phyloP scores from a whole-genome alignment of 53 echinoderm and acorn worm species.

The Crossaster papposus region DNA sequence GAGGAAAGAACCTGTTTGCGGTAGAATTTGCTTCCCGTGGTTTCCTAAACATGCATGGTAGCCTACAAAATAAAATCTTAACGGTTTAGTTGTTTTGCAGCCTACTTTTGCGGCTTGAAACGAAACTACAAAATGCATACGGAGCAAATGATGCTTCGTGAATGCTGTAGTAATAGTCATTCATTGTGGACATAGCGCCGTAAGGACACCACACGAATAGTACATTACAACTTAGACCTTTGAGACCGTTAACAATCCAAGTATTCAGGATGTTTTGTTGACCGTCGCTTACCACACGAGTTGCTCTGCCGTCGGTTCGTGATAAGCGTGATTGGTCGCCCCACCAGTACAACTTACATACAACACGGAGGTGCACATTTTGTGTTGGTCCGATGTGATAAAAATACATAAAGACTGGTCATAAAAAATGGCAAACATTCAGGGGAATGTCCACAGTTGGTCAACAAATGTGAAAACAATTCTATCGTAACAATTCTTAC shows the following conservation, averaged over 20 bases:
- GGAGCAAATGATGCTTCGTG: no score
- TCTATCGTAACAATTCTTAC: no score
- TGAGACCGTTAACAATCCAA: conserved; percentile 18
- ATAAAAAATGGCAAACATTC: neutral
- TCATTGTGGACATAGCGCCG: neutral
- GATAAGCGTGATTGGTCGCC: conserved; percentile 1
- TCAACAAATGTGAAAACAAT: neutral
- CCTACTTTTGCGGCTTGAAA: no score
- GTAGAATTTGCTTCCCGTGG: no score
- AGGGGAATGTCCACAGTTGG: neutral
- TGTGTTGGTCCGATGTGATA: neutral
- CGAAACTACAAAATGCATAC: no score
- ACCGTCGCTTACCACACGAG: neutral
- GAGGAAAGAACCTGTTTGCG: no score
- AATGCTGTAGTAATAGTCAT: neutral
- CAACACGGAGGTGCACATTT: neutral
- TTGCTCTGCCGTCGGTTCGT: neutral
- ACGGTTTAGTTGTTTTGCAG: no score
- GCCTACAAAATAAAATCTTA: no score
- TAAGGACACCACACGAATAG: neutral
- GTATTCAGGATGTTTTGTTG: conserved; percentile 6
- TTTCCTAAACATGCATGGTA: no score
- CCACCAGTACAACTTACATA: neutral
- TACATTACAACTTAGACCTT: conserved; percentile 3
- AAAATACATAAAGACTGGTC: neutral